Evolutionary conservation across 2,797 vertebrate genomes (phyloP), one percentile per base, ranked within the genome.

Genomic region (Sparus aurata): DNA sequence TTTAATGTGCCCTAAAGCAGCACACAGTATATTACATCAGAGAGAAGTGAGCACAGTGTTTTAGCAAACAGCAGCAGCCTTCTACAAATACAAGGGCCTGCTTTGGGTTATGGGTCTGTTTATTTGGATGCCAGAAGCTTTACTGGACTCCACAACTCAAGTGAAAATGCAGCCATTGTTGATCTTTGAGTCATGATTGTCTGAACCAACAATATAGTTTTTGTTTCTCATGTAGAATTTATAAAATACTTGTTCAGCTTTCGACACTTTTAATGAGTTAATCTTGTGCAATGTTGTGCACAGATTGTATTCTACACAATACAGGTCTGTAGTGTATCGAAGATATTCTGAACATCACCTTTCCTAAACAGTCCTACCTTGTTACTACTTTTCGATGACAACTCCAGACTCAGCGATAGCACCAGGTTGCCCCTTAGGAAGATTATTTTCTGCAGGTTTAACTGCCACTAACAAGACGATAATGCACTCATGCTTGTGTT

Each of bases 1-100:
- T 70, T 63, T 27, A 68, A 64, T 50, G 23, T 49, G 75, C 72
- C 57, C 49, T 43, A 16, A 53, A 73, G 71, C 45, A 50, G 50
- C 52, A 22, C 12, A 20, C 4, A 0, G 23, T 69, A 53, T 54
- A 58, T 64, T 5, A 58, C 0, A 16, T 60, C 57, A 69, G 50
- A 73, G 54, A 73, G 25, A 72, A 55, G 22, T 46, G 30, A 70
- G 27, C 27, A 12, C 12, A 43, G 49, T 69, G 69, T n/a, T 18
- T 65, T 47, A 65, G 54, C 60, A 66, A 65, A 57, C 63, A 52
- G 25, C 43, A 50, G 49, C 47, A 27, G 15, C 47, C 23, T 8
- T 58, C 38, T n/a, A 4, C 18, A 50, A 49, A 64, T 46, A 53
- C 20, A 46, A 27, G 13, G 47, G 27, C 30, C 12, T n/a, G 3